Evolutionary conservation across 2,888 invertebrate species (phyloP).

Genomic region (Stenchaetothrips biformis): DNA sequence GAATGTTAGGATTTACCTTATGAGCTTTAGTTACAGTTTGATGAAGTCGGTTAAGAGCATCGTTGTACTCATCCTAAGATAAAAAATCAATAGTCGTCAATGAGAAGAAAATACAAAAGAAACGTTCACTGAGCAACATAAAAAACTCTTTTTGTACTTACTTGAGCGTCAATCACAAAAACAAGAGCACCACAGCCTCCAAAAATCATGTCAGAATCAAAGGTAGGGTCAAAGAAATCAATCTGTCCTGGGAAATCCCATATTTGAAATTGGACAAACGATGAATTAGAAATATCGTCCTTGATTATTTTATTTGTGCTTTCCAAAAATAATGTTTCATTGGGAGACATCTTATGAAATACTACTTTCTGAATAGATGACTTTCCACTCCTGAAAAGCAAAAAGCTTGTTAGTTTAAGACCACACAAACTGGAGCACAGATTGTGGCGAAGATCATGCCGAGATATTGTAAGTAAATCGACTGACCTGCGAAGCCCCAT

Average conservation of each 20-base stretch:
- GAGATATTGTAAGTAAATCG: constrained; percentile 26
- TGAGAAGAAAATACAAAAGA: constrained; percentile 37
- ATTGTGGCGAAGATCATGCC: neutral
- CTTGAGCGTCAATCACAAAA: constrained; percentile 98
- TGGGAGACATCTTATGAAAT: constrained; percentile 99
- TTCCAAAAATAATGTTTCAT: constrained; percentile 96
- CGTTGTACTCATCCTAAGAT: constrained; percentile 89
- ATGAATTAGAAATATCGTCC: constrained; percentile 93
- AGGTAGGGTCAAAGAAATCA: constrained; percentile 93
- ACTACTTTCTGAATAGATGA: constrained; percentile 99
- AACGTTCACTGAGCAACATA: neutral
- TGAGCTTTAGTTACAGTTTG: constrained; percentile 91
- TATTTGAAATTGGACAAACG: constrained; percentile 99
- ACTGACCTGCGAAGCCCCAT: constrained; percentile 86
- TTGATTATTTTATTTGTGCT: constrained; percentile 98
- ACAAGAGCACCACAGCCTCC: constrained; percentile 95
- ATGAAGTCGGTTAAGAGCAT: constrained; percentile 88
- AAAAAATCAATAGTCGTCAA: constrained; percentile 30
- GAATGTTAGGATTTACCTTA: constrained; percentile 91
- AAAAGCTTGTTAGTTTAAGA: constrained; percentile 25
- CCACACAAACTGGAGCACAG: constrained; percentile 15
- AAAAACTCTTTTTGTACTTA: constrained; percentile 41
- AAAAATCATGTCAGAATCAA: constrained; percentile 94
- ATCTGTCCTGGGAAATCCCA: constrained; percentile 99
- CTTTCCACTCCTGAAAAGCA: constrained; percentile 82